Percentiles rank a stretch among this genome's conserved stretches.
phyloP scores from a whole-genome alignment of 2,888 invertebrate genomes.

The Xestia ashworthii region DNA sequence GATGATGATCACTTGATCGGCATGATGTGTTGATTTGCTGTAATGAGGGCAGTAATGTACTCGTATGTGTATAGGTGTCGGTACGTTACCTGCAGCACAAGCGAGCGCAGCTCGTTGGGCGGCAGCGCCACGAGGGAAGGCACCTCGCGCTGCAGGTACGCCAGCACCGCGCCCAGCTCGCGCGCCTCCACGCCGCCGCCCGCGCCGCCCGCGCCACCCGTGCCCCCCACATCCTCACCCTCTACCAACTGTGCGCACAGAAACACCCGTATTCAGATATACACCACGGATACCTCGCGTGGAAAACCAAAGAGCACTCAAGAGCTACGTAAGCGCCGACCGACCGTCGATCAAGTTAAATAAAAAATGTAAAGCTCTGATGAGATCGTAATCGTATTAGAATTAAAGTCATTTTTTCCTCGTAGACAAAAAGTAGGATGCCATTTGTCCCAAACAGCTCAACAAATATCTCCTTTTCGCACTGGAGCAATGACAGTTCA shows the following conservation, averaged over 20 bases:
- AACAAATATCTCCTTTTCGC: not conserved
- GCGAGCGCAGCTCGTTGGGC: constrained; percentile 87
- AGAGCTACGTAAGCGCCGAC: not conserved
- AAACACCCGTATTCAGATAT: not conserved
- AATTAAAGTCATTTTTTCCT: not conserved
- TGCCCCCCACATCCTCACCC: constrained; percentile 82
- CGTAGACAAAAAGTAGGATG: not conserved
- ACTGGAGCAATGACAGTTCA: not conserved
- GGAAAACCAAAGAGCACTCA: not conserved
- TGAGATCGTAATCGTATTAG: not conserved
- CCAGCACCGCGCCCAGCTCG: constrained; percentile 91
- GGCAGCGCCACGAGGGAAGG: constrained; percentile 89
- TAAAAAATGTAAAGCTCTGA: not conserved
- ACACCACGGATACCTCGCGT: not conserved
- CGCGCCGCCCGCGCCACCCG: constrained; percentile 59
- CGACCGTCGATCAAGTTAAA: not conserved
- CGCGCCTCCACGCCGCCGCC: constrained; percentile 81
- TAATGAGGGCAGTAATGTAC: not conserved
- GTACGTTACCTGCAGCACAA: constrained; percentile 84
- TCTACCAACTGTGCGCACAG: constrained; percentile 54
- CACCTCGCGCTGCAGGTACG: constrained; percentile 91
- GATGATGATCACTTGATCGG: too few relatives aligned
- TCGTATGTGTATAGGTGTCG: not conserved
- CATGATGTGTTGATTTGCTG: not conserved
- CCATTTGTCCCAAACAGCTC: not conserved